Evolutionary conservation across 2,888 invertebrate genomes (phyloP).

Genomic region (Pasiphila rectangulata): DNA sequence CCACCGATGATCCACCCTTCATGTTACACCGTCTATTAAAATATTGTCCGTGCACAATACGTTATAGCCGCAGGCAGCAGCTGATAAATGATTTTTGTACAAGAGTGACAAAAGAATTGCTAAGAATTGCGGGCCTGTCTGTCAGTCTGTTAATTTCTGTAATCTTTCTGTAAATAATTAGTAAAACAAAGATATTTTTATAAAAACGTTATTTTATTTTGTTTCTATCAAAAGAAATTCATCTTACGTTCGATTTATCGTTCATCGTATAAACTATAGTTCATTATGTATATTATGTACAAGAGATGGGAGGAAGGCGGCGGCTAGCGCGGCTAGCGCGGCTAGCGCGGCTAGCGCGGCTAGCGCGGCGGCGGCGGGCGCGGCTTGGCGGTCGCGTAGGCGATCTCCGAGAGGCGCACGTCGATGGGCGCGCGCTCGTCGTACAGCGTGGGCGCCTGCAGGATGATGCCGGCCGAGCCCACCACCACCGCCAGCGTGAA

Average conservation of each 20-base stretch:
- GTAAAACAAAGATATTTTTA: conserved; percentile 20
- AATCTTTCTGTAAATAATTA: conserved; percentile 29
- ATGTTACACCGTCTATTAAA: too few species aligned
- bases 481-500: conserved; percentile 97
- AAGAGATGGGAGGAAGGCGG: conserved; percentile 43
- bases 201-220: conserved; percentile 71
- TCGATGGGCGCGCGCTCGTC: conserved; percentile 94
- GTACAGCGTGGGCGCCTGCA: conserved; percentile 96
- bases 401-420: conserved; percentile 93
- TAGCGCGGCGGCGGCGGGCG: conserved; percentile 70
- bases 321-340: conserved; percentile 31
- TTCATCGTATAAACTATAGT: conserved; percentile 72
- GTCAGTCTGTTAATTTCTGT: conserved; percentile 26
- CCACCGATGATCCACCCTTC: too few species aligned
- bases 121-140: too few species aligned
- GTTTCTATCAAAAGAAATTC: conserved; percentile 79
- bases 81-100: too few species aligned
- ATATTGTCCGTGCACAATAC: too few species aligned
- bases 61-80: too few species aligned
- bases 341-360: conserved; percentile 8
- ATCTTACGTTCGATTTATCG: conserved; percentile 67
- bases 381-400: conserved; percentile 93
- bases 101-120: too few species aligned
- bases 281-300: conserved; percentile 53
- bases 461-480: conserved; percentile 95